Evolutionary conservation across 2,797 vertebrate genomes (phyloP), one percentile per base, ranked within the genome.

Genomic region (Cirrhinus mrigala): DNA sequence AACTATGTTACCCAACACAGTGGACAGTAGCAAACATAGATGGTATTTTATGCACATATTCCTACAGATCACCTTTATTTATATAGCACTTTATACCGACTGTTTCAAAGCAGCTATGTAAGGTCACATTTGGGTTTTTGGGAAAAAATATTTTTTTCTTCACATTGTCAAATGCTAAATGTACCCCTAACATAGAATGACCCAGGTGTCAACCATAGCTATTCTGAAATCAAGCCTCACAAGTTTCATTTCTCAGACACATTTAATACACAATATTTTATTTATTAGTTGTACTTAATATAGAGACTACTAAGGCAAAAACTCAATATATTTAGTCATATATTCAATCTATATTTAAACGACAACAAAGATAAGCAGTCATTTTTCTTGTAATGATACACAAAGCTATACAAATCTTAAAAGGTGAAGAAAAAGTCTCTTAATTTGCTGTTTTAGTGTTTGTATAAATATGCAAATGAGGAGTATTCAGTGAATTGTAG

Each of bases 341-440:
- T 27, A n/a, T 3, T 73, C 29, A 5, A 40, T 77, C 1, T 37
- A 77, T 40, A 40, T 46, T 24, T 78, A 58, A 60, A 58, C 74
- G 52, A 50, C 79, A 69, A 68, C 79, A 81, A 8, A 44, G 33
- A 54, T 56, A 9, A 52, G 48, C 29, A 69, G 60, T 69, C 1
- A 1, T 22, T n/a, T 46, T 50, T 22, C 20, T 33, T 70, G 33
- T 81, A 44, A 46, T 71, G 24, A 56, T 40, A 22, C 29, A 71
- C n/a, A 71, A 71, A 54, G 4, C 16, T 8, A 69, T 81, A 48
- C 29, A 81, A 80, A 81, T 81, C 4, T 81, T 27, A 16, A 71
- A 58, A 46, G 33, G 5, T 71, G 68, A n/a, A 44, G 18, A 58
- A 44, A 71, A 18, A 58, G n/a, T 58, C 33, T 9, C 3, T 27